Evolutionary conservation across 2,888 invertebrate species (phyloP), one percentile per base, ranked within the genome.

Genomic region (Tetragnatha montana): DNA sequence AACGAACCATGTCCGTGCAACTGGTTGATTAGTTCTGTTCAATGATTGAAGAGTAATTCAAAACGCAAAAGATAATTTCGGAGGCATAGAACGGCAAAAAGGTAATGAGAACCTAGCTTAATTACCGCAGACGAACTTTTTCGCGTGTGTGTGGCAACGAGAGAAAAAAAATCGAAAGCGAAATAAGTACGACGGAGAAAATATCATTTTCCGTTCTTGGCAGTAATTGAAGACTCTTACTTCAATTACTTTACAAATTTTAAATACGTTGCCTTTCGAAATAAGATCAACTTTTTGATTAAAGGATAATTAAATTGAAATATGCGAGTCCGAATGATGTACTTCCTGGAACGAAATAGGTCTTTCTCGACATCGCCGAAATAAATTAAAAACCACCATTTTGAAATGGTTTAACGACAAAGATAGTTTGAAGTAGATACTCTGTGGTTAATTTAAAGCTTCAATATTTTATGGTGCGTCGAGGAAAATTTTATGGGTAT

Each of bases 1-100:
- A 74, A 68, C 69, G 68, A 83, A 75, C 75, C 83, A 83, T 75
- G 83, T 83, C 75, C 68, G 75, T 83, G 83, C 83, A 83, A 75
- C 75, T 75, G 83, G 75, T 83, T 83, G 75, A 74, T 83, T 83
- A 83, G 83, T 83, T 83, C 47, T n/a, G 8, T 49, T 47, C 47
- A 75, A 49, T 83, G 83, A 35, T 73, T 35, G 75, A 83, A 35
- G 75, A 17, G 75, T 73, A 75, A 75, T 75, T 51, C 68, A 75
- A 75, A 83, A 83, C 75, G 80, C n/a, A 47, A 21, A 49, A 60
- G 80, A 80, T 80, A 80, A 80, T 80, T 80, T 80, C 78, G 68
- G 47, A 22, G 35, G 69, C 69, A 19, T 69, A 50, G 21, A 17
- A 17, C 35, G 60, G 60, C 68, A n/a, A 35, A 75, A 49, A 83